These are phyloP conservation scores for Eretmochelys imbricata DNA, from an alignment of 2,113 vertebrate species.

Conservation along the genomic window DNA sequence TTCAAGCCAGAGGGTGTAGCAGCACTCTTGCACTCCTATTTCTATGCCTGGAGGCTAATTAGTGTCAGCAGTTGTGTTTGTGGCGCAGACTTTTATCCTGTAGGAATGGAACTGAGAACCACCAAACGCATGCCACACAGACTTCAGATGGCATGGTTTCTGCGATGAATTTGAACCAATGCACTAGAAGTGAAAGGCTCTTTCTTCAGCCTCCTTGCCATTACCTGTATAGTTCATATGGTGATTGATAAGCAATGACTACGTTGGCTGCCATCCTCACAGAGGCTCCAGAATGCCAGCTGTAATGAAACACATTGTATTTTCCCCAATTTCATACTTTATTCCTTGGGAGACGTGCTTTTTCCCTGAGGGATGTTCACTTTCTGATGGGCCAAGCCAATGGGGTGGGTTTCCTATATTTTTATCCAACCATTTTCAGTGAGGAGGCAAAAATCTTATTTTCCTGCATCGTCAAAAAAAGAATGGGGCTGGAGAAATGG, in stretches of 20 bases:
- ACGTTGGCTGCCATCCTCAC: neutral
- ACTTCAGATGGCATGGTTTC: neutral
- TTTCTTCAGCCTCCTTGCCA: neutral
- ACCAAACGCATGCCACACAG: neutral
- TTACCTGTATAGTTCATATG: fast-evolving
- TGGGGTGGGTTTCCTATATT: neutral
- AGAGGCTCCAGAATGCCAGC: neutral
- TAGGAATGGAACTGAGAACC: neutral
- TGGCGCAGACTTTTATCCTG: neutral
- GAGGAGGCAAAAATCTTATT: neutral
- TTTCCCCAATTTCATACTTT: neutral
- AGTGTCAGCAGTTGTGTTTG: neutral
- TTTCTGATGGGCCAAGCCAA: constrained; percentile 13
- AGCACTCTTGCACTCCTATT: no score
- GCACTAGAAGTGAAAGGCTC: neutral
- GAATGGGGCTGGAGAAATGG: neutral
- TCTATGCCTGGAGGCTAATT: no score
- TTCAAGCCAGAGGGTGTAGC: no score
- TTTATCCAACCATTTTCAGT: neutral
- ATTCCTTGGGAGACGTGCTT: neutral
- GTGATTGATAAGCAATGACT: neutral
- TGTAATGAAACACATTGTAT: neutral
- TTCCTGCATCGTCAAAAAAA: neutral
- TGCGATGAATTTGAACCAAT: neutral
- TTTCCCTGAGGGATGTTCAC: neutral